Percentiles rank a stretch among this genome's conserved stretches.
These are phyloP conservation scores for Notothenia rossii DNA, from an alignment of 2,113 vertebrate genomes.

Conservation along the genomic window DNA sequence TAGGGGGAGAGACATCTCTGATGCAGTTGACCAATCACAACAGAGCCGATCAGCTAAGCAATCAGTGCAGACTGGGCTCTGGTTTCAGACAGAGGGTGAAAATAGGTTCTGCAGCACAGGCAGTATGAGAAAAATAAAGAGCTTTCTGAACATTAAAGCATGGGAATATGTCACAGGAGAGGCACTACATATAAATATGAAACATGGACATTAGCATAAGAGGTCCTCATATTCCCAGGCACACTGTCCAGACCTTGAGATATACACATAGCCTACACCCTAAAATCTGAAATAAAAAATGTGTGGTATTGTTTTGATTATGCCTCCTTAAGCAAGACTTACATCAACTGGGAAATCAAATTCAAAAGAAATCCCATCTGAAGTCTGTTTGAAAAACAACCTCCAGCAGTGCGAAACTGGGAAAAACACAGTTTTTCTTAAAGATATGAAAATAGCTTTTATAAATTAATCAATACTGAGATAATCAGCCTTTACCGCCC, in stretches of 20 bases:
- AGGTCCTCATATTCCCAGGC: no score
- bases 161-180: no score
- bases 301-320: constrained; percentile 22
- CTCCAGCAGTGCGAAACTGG: constrained; percentile 46
- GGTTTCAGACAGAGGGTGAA: no score
- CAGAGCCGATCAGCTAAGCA: no score
- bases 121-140: no score
- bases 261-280: background rate
- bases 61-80: no score
- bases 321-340: constrained; percentile 46
- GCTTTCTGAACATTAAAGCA: no score
- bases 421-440: constrained; percentile 49
- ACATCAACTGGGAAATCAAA: constrained; percentile 41
- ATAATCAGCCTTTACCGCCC: constrained; percentile 71
- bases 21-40: no score
- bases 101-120: no score
- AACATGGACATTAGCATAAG: no score
- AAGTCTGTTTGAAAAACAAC: constrained; percentile 55
- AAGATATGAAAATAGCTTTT: constrained; percentile 63
- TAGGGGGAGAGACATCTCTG: no score
- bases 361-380: background rate
- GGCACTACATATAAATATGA: no score
- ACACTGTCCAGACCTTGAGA: background rate
- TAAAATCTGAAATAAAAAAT: background rate
- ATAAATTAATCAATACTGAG: constrained; percentile 72